A percentile compares a stretch with the other conserved stretches of the same genome.
Evolutionary conservation across 2,888 invertebrate genomes (phyloP).

Genomic region (Cataglyphis altisquamis): DNA sequence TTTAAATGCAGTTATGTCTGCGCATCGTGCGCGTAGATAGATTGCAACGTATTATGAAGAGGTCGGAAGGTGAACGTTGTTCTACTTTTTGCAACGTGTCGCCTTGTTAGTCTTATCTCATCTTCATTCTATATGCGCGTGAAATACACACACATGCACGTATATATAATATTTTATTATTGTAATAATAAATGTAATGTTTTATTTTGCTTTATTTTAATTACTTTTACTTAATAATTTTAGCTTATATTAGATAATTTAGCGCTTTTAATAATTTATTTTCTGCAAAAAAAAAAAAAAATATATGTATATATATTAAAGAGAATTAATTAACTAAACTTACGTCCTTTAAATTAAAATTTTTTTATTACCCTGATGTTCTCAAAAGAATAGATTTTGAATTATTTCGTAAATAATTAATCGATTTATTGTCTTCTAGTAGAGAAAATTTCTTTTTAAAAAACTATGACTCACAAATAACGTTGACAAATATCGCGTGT

Average conservation of each 20-base stretch:
- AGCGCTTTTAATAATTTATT: not conserved
- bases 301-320: not conserved
- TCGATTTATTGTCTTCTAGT: no score
- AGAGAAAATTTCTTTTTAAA: not conserved
- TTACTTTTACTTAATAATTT: not conserved
- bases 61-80: constrained; percentile 15
- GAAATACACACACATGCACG: not conserved
- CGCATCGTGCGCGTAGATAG: not conserved
- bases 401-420: constrained; percentile 9
- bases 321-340: not conserved
- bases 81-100: constrained; percentile 21
- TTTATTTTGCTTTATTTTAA: not conserved
- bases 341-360: not conserved
- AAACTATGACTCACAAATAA: constrained; percentile 77
- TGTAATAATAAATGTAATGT: not conserved
- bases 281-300: not conserved
- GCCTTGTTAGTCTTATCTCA: constrained; percentile 4
- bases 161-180: not conserved
- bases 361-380: not conserved
- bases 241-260: not conserved
- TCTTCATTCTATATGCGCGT: not conserved
- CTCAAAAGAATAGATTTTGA: not conserved
- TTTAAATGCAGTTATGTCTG: not conserved
- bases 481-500: constrained; percentile 71
- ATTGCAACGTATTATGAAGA: constrained; percentile 12